phyloP scores from a whole-genome alignment of 2,797 vertebrate species.

The Malacoctenus gilli region DNA sequence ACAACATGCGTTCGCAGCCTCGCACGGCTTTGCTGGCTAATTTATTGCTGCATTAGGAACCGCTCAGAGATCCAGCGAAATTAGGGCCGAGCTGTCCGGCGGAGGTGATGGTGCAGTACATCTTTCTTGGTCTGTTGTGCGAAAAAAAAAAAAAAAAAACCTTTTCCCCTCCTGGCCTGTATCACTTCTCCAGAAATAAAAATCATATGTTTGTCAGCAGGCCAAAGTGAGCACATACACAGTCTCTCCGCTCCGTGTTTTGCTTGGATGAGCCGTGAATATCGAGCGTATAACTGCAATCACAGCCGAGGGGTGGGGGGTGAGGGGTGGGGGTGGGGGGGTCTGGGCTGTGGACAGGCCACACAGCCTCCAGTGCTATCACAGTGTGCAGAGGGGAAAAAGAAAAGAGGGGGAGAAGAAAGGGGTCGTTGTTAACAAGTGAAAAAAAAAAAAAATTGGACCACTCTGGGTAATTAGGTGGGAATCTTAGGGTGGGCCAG shows the following conservation, averaged over 20 bases:
- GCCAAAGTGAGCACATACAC: conserved; percentile 53
- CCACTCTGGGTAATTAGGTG: conserved; percentile 61
- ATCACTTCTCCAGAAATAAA: conserved; percentile 68
- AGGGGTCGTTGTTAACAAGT: conserved; percentile 65
- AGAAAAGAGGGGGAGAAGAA: conserved; percentile 62
- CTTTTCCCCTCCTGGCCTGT: conserved; percentile 60
- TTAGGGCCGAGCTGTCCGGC: conserved; percentile 44
- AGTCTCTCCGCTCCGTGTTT: conserved; percentile 45
- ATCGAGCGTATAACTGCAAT: conserved; percentile 53
- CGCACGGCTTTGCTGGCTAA: conserved; percentile 41
- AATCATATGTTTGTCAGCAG: conserved; percentile 63
- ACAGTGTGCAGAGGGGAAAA: conserved; percentile 55
- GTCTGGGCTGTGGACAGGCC: conserved; percentile 56
- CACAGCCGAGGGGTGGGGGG: conserved; percentile 49
- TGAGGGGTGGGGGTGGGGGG: conserved; percentile 36
- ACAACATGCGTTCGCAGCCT: conserved; percentile 33
- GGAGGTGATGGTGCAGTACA: conserved; percentile 66
- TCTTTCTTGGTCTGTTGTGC: conserved; percentile 59
- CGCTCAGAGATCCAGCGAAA: conserved; percentile 34
- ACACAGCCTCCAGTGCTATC: conserved; percentile 62
- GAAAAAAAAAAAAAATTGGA: conserved; percentile 65
- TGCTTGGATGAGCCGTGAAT: conserved; percentile 56
- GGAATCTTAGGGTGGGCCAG: conserved; percentile 69
- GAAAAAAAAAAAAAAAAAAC: too few species aligned
- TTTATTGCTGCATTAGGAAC: conserved; percentile 51